Evolutionary conservation across 1,140 invertebrate genomes (phyloP).

Genomic region (Lasioglossum albipes): DNA sequence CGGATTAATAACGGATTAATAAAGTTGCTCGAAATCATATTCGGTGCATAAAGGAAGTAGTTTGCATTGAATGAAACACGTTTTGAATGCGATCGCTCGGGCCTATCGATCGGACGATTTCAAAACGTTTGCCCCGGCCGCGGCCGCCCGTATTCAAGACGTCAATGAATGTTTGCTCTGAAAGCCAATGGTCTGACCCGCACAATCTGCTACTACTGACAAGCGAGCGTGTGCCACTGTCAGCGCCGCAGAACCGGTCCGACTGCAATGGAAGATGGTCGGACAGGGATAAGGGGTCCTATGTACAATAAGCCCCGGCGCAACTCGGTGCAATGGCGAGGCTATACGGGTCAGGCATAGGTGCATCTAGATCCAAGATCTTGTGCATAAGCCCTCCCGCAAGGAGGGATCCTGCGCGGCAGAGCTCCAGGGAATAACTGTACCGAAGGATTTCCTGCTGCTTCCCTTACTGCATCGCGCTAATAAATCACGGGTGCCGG

Average conservation of each 20-base stretch:
- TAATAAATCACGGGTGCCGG: background rate
- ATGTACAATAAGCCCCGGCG: constrained; percentile 4
- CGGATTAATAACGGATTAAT: background rate
- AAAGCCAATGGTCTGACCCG: constrained; percentile 20
- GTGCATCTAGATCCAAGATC: background rate
- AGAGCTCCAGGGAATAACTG: background rate
- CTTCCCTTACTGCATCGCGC: no score
- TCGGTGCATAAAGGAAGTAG: background rate
- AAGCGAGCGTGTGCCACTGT: background rate
- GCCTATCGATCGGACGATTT: constrained; percentile 18
- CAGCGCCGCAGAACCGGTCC: background rate
- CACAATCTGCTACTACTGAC: constrained; percentile 29
- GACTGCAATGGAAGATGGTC: constrained; percentile 8
- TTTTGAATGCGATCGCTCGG: background rate
- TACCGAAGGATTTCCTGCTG: background rate
- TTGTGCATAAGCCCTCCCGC: no score
- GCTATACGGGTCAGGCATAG: background rate
- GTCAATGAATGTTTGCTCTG: constrained; percentile 16
- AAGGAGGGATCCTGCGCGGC: background rate
- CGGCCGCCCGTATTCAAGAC: background rate
- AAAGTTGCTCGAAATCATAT: background rate
- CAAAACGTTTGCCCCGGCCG: background rate
- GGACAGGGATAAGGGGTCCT: constrained; percentile 6
- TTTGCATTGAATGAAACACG: background rate
- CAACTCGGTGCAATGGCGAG: no score